Conservation (phyloP, 2,888 invertebrate species). For the Lepeophtheirus nordmannii region DNA sequence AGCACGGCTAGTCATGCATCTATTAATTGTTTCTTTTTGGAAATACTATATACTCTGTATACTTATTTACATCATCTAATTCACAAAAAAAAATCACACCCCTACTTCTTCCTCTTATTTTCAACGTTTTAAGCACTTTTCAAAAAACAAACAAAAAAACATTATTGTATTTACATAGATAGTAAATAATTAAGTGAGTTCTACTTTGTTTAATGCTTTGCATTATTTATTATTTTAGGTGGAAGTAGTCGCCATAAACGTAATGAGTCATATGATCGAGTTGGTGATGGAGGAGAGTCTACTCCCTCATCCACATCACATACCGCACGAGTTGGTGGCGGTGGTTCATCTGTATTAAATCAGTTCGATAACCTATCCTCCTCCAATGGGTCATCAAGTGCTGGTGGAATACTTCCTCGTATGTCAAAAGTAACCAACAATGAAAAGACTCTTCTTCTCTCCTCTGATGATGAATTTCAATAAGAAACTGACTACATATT, state of each 20-base stretch:
- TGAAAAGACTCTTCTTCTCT: slow-evolving; percentile 86
- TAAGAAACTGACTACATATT: slow-evolving; percentile 33
- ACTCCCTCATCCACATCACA: slow-evolving; percentile 19
- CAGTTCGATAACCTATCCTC: background rate
- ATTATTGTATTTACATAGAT: no score
- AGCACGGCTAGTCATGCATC: no score
- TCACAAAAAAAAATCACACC: no score
- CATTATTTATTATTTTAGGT: background rate
- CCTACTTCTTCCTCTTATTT: no score
- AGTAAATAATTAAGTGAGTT: no score
- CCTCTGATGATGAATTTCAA: slow-evolving; percentile 89
- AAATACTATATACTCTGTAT: no score
- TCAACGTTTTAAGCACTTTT: no score
- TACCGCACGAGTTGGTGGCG: slow-evolving; percentile 20
- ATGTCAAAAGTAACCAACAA: slow-evolving; percentile 50
- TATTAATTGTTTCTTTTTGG: no score
- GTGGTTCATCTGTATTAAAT: background rate
- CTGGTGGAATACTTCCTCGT: slow-evolving; percentile 26
- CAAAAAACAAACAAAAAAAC: no score
- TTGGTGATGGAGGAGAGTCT: background rate
- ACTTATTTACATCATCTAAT: no score
- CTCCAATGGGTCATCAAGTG: slow-evolving; percentile 24
- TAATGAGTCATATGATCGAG: slow-evolving; percentile 1
- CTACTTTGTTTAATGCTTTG: background rate
- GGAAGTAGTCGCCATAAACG: slow-evolving; percentile 1